Evolutionary conservation across 53 echinoderm and acorn worm species (phyloP), one percentile per base, ranked within the genome.

Genomic region (Antedon mediterranea): DNA sequence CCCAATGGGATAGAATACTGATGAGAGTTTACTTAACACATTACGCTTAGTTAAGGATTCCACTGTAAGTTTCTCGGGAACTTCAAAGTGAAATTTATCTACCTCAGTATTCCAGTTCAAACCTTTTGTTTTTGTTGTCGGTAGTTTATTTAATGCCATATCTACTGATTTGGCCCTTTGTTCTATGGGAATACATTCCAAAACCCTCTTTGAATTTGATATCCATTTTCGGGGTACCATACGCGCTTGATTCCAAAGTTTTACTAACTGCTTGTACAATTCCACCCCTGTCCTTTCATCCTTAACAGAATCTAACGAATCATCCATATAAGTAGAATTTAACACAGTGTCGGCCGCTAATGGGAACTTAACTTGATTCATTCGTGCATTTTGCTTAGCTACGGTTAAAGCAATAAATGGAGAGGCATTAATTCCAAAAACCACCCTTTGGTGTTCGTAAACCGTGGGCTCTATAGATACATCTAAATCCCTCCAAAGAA

Each of bases 401-500:
- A 76, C 76, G 31, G 5, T 20, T 2, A 43, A 44, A 14, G 82
- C 76, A 43, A 82, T 3, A 15, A 82, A 82, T 29, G 82, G 82
- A 30, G 76, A 76, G 8, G 82, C 43, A 43, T 82, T 82, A 0
- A 82, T 26, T 29, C 82, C 76, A 75, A 82, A 82, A 0, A 42
- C 82, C 11, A 76, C 11, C 31, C 82, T 74, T 7, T 43, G 8
- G 57, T 30, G 75, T 43, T 82, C 76, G 32, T 82, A 82, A 13
- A 42, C 43, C 34, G 75, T 15, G 23, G 82, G 82, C 0, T 28
- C 43, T 30, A 30, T 32, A 76, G 75, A 28, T 3, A 30, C 29
- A 42, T 76, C 75, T 43, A 82, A 76, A 29, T 82, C 76, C 31
- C 82, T 44, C 82, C 82, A 76, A 0, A 82, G 75, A 75, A 82